Evolutionary conservation across 2,113 vertebrate genomes (phyloP).

Genomic region (Neofelis nebulosa): DNA sequence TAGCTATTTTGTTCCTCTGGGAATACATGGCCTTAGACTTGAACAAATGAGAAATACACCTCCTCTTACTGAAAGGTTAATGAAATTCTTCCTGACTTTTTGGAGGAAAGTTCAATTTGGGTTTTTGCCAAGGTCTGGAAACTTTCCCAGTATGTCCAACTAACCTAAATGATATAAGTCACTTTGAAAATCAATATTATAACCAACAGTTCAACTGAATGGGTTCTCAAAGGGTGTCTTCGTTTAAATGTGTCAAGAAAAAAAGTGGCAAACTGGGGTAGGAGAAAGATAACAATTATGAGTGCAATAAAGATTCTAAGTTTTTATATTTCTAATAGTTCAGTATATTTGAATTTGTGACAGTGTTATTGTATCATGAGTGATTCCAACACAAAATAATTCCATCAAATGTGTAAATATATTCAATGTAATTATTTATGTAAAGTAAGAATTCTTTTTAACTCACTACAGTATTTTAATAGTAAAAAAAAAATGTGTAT

Average conservation of each 20-base stretch:
- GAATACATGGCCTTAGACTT: slow-evolving; percentile 32
- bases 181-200: slow-evolving; percentile 59
- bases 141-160: slow-evolving; percentile 32
- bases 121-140: slow-evolving; percentile 63
- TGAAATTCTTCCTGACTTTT: slow-evolving; percentile 71
- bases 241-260: slow-evolving; percentile 3
- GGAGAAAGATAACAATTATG: not conserved
- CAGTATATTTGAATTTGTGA: not conserved
- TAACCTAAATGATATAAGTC: slow-evolving; percentile 59
- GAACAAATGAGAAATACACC: slow-evolving; percentile 55
- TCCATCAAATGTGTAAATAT: not conserved
- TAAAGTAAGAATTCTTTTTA: not conserved
- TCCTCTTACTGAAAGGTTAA: slow-evolving; percentile 68
- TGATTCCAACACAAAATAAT: not conserved
- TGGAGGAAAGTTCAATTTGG: slow-evolving; percentile 67
- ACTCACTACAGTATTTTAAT: not conserved
- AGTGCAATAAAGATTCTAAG: not conserved
- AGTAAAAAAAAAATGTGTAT: not conserved
- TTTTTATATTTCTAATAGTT: not conserved
- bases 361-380: not conserved
- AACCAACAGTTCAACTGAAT: not conserved
- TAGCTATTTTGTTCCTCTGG: not conserved
- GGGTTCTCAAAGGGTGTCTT: not conserved
- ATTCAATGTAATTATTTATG: not conserved
- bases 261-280: not conserved